A percentile compares a stretch with the other conserved stretches of the same genome.
Evolutionary conservation across 2,888 invertebrate genomes (phyloP).

Genomic region (Rapana venosa): DNA sequence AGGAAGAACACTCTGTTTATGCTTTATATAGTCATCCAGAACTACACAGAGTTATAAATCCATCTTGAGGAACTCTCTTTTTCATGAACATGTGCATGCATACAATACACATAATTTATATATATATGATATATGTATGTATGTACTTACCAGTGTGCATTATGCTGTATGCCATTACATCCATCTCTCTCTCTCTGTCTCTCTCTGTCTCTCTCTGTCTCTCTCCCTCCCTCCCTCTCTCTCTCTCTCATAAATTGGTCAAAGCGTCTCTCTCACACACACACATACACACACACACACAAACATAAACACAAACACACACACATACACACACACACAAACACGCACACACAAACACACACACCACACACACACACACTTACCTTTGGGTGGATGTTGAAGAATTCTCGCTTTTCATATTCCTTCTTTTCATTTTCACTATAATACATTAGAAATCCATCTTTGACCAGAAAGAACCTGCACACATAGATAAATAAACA

Average conservation of each 20-base stretch:
- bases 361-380: not conserved
- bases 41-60: no score
- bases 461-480: slow-evolving; percentile 80
- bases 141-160: no score
- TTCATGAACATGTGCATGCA: no score
- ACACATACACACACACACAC: not conserved
- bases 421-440: slow-evolving; percentile 76
- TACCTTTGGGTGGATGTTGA: slow-evolving; percentile 78
- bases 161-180: no score
- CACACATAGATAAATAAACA: slow-evolving; percentile 39
- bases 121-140: no score
- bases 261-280: not conserved
- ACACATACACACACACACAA: not conserved
- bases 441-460: slow-evolving; percentile 80
- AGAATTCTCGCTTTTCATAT: slow-evolving; percentile 70
- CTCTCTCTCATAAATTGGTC: no score
- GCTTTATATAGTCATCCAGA: no score
- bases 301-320: no score
- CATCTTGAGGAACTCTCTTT: no score
- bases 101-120: no score
- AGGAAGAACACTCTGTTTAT: no score
- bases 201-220: not conserved
- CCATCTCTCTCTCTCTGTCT: no score
- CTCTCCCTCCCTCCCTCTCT: not conserved
- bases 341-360: not conserved